phyloP scores from a whole-genome alignment of 2,797 vertebrate species.

The Tinamus major region DNA sequence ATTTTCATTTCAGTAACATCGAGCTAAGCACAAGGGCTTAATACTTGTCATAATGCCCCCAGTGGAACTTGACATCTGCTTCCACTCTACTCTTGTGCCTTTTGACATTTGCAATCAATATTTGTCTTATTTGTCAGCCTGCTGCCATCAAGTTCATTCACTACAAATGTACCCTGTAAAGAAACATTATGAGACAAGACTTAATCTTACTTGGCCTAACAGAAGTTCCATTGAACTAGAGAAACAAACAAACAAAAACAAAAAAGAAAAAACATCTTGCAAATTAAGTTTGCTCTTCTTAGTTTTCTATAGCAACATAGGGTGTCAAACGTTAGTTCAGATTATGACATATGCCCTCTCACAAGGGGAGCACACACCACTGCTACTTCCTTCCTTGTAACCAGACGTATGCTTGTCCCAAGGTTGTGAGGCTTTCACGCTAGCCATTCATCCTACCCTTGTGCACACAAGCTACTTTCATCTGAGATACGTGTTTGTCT shows the following conservation, averaged over 20 bases:
- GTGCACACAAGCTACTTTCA: not conserved
- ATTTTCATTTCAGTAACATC: not conserved
- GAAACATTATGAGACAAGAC: not conserved
- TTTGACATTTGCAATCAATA: constrained; percentile 12
- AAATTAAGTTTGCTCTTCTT: not conserved
- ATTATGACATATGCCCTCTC: not conserved
- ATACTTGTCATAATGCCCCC: not conserved
- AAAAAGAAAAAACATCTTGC: not conserved
- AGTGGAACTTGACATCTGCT: not conserved
- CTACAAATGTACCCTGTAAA: not conserved
- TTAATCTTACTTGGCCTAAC: not conserved
- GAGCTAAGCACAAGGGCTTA: not conserved
- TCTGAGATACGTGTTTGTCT: not conserved
- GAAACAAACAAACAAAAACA: not conserved
- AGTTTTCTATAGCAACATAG: not conserved
- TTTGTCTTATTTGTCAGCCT: not conserved
- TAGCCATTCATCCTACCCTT: not conserved
- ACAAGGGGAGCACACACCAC: not conserved
- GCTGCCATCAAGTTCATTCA: not conserved
- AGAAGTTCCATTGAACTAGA: not conserved
- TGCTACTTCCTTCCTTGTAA: not conserved
- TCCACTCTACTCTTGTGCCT: not conserved
- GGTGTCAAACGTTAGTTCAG: not conserved
- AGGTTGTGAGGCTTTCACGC: not conserved
- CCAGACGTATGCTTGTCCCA: not conserved